These are phyloP conservation scores for Noturus placidus DNA, from an alignment of 2,113 vertebrate species.

Conservation along the genomic window DNA sequence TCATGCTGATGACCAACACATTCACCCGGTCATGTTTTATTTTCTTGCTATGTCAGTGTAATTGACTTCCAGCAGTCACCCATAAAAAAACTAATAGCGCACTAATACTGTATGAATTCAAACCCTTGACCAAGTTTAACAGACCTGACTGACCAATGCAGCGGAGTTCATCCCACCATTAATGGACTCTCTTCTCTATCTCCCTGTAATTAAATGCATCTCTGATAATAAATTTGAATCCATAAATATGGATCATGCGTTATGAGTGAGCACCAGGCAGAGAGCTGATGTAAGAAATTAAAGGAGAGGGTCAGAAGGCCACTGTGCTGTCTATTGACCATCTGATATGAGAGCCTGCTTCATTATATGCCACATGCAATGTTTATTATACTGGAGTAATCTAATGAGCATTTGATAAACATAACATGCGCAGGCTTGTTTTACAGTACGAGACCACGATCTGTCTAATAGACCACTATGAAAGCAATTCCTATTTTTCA, in stretches of 20 bases:
- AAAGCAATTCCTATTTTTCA: not conserved
- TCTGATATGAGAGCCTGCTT: conserved; percentile 27
- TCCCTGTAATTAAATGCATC: conserved; percentile 67
- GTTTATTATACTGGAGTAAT: conserved; percentile 29
- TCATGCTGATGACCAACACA: conserved; percentile 44
- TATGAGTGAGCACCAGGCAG: conserved; percentile 56
- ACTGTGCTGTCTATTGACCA: conserved; percentile 40
- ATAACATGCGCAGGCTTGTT: not conserved
- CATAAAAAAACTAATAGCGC: conserved; percentile 77
- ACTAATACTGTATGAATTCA: conserved; percentile 71
- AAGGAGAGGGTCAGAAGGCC: conserved; percentile 58
- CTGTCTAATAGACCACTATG: not conserved
- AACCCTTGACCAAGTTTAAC: conserved; percentile 62
- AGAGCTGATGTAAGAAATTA: conserved; percentile 61
- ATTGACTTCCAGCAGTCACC: conserved; percentile 72
- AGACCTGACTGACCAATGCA: conserved; percentile 56
- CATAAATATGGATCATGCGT: conserved; percentile 64
- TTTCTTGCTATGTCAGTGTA: conserved; percentile 71
- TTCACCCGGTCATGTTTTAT: conserved; percentile 70
- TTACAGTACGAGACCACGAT: not conserved
- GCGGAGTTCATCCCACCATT: conserved; percentile 55
- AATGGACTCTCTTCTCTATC: conserved; percentile 40
- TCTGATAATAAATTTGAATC: conserved; percentile 64
- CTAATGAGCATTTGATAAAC: conserved; percentile 15
- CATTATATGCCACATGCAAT: conserved; percentile 32